Evolutionary conservation across 92 coral and sea anemone genomes (phyloP), one percentile per base, ranked within the genome.

Genomic region (Scolanthus callimorphus): DNA sequence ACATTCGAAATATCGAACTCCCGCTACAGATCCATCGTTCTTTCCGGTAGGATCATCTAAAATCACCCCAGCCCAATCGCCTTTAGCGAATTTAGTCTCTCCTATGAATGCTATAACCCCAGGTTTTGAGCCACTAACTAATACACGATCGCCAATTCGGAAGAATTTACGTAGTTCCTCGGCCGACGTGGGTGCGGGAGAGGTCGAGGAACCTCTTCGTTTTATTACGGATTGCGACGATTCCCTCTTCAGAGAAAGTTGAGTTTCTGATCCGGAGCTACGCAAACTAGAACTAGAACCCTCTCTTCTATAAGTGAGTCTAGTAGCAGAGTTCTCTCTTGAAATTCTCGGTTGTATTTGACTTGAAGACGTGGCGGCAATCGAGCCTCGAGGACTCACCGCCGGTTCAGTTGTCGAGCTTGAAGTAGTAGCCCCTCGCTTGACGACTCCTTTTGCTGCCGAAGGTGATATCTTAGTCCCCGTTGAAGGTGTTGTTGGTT

Each of bases 81-180:
- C 99, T 63, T 94, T 94, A 29, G 99, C 99, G 62, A 94, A 94
- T 44, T 85, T 74, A 47, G 99, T 86, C 58, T 89, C 96, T 29
- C 99, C 99, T 27, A 94, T 66, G 70, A 83, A 94, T 17, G 91
- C 96, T 67, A 94, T 77, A 41, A 80, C 90, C 25, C 99, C 99
- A 9, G 96, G 72, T 57, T 94, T 94, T 51, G 96, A 49, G 4
- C 85, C 88, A 31, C 85, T 85, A 1, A 94, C 99, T 39, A 94
- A 71, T 31, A 94, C 99, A 80, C 99, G 94, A 59, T 94, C 99
- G 46, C 97, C 99, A 63, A 94, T 66, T 39, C 79, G 73, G 57
- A 84, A 81, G 58, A 80, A 70, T 58, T 67, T 75, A 38, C 65
- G 64, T 65, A 85, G 69, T 66, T 62, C 84, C 28, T 82, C 57